Evolutionary conservation across 2,797 vertebrate species (phyloP).

Genomic region (Silurus aristotelis): DNA sequence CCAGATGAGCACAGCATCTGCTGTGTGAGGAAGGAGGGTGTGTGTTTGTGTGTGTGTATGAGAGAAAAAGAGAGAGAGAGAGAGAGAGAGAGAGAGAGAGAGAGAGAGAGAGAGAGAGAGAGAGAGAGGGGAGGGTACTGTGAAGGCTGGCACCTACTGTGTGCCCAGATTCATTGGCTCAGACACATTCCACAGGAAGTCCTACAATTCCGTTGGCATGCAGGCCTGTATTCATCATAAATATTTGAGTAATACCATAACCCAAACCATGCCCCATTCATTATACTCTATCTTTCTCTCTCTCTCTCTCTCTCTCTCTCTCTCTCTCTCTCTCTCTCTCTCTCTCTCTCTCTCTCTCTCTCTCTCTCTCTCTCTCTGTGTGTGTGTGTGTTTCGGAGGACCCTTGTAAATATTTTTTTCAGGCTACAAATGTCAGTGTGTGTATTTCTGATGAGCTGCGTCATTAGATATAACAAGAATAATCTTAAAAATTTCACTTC

Average conservation of each 20-base stretch:
- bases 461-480: constrained; percentile 67
- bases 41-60: constrained; percentile 42
- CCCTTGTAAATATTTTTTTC: constrained; percentile 59
- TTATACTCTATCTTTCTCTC: constrained; percentile 52
- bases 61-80: neutral
- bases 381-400: constrained; percentile 1
- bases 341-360: constrained; percentile 32
- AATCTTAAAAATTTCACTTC: constrained; percentile 66
- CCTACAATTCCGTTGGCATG: constrained; percentile 55
- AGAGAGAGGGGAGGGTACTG: constrained; percentile 35
- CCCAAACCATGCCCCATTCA: constrained; percentile 59
- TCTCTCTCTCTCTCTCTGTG: constrained; percentile 1
- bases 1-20: constrained; percentile 74
- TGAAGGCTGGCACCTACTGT: constrained; percentile 54
- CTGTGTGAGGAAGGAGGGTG: constrained; percentile 59
- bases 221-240: constrained; percentile 59
- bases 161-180: constrained; percentile 50
- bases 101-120: constrained; percentile 13
- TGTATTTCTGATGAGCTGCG: constrained; percentile 65
- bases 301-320: constrained; percentile 23
- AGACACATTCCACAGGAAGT: constrained; percentile 61
- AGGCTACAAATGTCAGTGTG: constrained; percentile 60
- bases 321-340: constrained; percentile 24
- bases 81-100: neutral
- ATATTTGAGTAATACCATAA: constrained; percentile 64